Base-by-base conservation (phyloP, 2,797 vertebrate species). In the Cryptoprocta ferox region DNA sequence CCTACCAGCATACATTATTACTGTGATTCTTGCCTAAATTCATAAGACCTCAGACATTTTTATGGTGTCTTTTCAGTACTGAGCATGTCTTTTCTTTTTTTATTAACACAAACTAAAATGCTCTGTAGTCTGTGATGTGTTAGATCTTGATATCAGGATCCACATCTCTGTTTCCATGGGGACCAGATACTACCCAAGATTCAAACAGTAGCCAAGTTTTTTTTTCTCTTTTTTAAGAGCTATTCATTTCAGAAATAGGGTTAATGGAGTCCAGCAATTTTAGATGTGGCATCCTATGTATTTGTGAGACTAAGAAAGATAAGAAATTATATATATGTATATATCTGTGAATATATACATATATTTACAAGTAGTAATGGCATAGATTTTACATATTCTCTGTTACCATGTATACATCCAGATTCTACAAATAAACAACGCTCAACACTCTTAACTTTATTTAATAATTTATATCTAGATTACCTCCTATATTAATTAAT, bases 101-200 rank as follows among this genome's bases (percentile, higher is more conserved):
- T 13, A 7, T 48, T 71, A 59, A 48, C 13, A 26, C 8, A 92
- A 76, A 81, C 30, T 94, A 39, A 95, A 95, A 89, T 95, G 8
- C 19, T 89, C 24, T 79, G 14, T 85, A 85, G 39, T 95, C 56
- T 56, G 15, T 86, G 45, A 26, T 37, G 59, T 93, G 8, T 86
- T 93, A 91, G 24, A 93, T 76, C 48, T 48, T 61, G 45, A 81
- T 85, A 32, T 78, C 80, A 91, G 19, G 53, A 97, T 82, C 11
- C 45, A 97, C 91, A 85, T 81, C 85, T 89, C 87, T 82, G 73
- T 97, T 66, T 95, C 91, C 35, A 89, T 95, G 87, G 68, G 65
- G 73, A 91, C 68, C 12, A 76, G n/a, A 89, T 76, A 91, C 26
- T 90, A 93, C 28, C 63, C 42, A 95, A 91, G 42, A 82, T 82